These are phyloP conservation scores for Aphelinus atriplicis DNA, from an alignment of 1,140 invertebrate genomes.

Conservation along the genomic window DNA sequence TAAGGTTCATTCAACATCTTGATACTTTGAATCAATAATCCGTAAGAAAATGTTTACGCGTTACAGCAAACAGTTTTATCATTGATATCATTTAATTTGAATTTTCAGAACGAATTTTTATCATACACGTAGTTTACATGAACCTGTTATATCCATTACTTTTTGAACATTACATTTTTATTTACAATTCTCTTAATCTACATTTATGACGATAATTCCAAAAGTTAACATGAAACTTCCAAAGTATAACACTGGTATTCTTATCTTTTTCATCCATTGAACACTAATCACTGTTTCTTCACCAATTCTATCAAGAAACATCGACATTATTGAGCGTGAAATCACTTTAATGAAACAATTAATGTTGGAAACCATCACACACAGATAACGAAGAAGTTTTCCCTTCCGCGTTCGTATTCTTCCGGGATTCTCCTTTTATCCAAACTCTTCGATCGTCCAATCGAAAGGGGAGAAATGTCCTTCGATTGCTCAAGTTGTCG, in stretches of 20 bases:
- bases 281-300: not conserved
- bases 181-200: slow-evolving; percentile 18
- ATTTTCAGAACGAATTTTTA: slow-evolving; percentile 14
- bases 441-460: not conserved
- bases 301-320: not conserved
- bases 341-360: slow-evolving; percentile 28
- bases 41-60: not conserved
- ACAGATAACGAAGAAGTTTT: not conserved
- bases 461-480: not conserved
- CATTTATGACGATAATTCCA: slow-evolving; percentile 2
- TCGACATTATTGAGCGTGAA: not conserved
- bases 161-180: slow-evolving; percentile 24
- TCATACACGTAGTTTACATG: slow-evolving; percentile 26
- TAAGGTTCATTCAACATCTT: not conserved
- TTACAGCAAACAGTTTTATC: too few relatives aligned
- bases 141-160: slow-evolving; percentile 1
- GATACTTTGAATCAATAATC: not conserved
- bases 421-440: too few relatives aligned
- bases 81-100: not conserved
- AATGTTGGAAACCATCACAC: not conserved
- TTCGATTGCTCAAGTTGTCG: not conserved
- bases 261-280: too few relatives aligned
- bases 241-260: not conserved
- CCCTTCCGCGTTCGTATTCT: not conserved
- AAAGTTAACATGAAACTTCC: slow-evolving; percentile 3